Evolutionary conservation across 2,113 vertebrate species (phyloP).

Genomic region (Chionomys nivalis): DNA sequence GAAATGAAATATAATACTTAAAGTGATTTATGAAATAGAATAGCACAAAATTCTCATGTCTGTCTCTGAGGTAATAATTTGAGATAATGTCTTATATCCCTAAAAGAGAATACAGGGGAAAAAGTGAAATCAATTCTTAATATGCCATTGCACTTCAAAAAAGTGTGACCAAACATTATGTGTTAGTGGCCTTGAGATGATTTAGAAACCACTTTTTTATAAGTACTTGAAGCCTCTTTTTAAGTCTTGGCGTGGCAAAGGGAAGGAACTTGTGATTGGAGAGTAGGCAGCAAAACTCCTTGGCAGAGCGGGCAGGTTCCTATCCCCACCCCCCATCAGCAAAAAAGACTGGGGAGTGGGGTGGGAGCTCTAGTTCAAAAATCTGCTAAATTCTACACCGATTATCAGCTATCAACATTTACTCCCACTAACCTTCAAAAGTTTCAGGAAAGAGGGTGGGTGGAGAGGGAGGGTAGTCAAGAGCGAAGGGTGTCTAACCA

Average conservation of each 20-base stretch:
- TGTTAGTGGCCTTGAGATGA: constrained; percentile 52
- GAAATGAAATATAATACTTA: constrained; percentile 75
- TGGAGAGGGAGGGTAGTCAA: accelerated
- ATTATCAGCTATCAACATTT: background rate
- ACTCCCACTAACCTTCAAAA: background rate
- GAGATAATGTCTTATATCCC: constrained; percentile 69
- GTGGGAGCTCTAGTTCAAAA: background rate
- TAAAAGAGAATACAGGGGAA: constrained; percentile 59
- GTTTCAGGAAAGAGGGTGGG: background rate
- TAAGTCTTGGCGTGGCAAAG: constrained; percentile 40
- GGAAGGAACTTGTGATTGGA: background rate
- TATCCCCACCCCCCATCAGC: no score
- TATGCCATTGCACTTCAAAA: constrained; percentile 63
- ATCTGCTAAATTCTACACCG: background rate
- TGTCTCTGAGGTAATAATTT: constrained; percentile 73
- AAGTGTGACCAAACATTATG: constrained; percentile 70
- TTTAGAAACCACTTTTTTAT: constrained; percentile 57
- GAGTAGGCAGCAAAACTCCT: background rate
- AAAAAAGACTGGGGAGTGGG: background rate
- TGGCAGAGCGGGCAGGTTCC: accelerated
- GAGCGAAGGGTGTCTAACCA: accelerated
- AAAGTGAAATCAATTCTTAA: constrained; percentile 74
- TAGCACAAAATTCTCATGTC: constrained; percentile 60
- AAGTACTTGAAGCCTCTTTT: constrained; percentile 65
- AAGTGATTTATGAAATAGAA: constrained; percentile 69